Evolutionary conservation across 1,140 invertebrate species (phyloP).

Genomic region (Diorhabda carinulata): DNA sequence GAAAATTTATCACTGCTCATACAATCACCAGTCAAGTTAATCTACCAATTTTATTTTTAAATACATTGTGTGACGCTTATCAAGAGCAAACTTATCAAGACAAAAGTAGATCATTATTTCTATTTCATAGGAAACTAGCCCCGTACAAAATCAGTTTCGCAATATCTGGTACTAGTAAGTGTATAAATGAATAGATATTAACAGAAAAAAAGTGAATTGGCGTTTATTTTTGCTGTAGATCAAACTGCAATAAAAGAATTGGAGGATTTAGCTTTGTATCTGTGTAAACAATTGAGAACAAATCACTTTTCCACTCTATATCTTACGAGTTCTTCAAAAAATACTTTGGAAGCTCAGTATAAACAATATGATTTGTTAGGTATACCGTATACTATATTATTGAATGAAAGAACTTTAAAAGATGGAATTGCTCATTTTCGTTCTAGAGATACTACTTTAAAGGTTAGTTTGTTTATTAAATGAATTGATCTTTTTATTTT

Average conservation of each 20-base stretch:
- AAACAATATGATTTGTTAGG: slow-evolving; percentile 51
- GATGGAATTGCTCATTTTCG: slow-evolving; percentile 69
- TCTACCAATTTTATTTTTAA: slow-evolving; percentile 58
- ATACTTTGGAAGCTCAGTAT: slow-evolving; percentile 36
- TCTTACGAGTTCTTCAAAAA: slow-evolving; percentile 33
- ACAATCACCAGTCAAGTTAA: slow-evolving; percentile 53
- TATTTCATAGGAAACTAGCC: slow-evolving; percentile 66
- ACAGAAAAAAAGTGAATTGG: background rate
- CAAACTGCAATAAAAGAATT: slow-evolving; percentile 40
- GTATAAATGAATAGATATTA: background rate
- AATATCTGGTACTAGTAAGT: slow-evolving; percentile 47
- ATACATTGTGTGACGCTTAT: slow-evolving; percentile 61
- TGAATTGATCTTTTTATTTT: too few relatives aligned
- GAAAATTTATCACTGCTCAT: slow-evolving; percentile 43
- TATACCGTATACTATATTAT: slow-evolving; percentile 64
- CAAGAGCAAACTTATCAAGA: slow-evolving; percentile 43
- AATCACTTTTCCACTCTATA: slow-evolving; percentile 50
- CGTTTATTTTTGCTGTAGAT: background rate
- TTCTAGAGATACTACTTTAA: slow-evolving; percentile 69
- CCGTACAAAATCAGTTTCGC: slow-evolving; percentile 70
- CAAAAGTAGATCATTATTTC: slow-evolving; percentile 47
- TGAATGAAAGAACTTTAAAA: slow-evolving; percentile 62
- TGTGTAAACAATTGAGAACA: slow-evolving; percentile 51
- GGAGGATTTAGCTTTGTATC: slow-evolving; percentile 51
- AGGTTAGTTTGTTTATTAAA: slow-evolving; percentile 42